These are phyloP conservation scores for Polymixis flavicincta DNA, from an alignment of 2,888 invertebrate species.

Conservation along the genomic window DNA sequence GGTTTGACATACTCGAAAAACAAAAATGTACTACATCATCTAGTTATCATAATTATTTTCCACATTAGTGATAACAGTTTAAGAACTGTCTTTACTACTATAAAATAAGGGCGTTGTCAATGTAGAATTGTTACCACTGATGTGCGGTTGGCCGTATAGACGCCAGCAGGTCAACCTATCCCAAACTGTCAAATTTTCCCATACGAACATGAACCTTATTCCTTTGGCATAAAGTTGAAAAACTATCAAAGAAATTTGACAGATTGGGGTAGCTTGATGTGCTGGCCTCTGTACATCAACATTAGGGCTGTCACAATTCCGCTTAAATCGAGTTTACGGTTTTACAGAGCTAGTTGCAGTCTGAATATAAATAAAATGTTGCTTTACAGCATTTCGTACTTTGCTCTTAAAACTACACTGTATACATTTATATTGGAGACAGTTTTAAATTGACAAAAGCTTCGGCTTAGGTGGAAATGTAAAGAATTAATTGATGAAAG, in stretches of 20 bases:
- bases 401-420: constrained; percentile 33
- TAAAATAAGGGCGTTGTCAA: not conserved
- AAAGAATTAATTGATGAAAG: constrained; percentile 24
- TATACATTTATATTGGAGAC: constrained; percentile 12
- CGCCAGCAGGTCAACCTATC: too few species aligned
- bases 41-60: not conserved
- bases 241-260: too few species aligned
- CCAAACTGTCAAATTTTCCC: too few species aligned
- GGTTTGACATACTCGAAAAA: not conserved
- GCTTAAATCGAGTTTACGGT: not conserved
- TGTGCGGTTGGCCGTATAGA: too few species aligned
- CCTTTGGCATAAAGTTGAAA: too few species aligned
- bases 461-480: constrained; percentile 5
- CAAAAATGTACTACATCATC: too few species aligned
- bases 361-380: constrained; percentile 38
- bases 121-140: not conserved
- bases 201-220: too few species aligned
- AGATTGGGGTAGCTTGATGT: too few species aligned
- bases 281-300: not conserved
- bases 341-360: constrained; percentile 4
- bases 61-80: not conserved
- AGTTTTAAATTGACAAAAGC: constrained; percentile 8
- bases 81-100: not conserved
- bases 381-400: constrained; percentile 6
- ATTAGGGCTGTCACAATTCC: not conserved